A percentile compares a stretch with the other conserved stretches of the same genome.
These are phyloP conservation scores for Aphrophora alni DNA, from an alignment of 2,888 invertebrate genomes.

Conservation along the genomic window DNA sequence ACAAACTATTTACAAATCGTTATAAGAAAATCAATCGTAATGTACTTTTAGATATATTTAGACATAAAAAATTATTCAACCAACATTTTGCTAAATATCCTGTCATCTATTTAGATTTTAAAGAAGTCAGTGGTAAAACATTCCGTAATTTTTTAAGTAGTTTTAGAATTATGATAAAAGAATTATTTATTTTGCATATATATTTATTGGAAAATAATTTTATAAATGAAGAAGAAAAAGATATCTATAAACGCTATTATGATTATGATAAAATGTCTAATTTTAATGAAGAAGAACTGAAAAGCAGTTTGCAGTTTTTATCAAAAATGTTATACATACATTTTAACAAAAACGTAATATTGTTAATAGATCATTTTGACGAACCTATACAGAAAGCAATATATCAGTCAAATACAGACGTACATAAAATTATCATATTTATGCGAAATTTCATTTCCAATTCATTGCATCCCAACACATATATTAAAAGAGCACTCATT, in stretches of 20 bases:
- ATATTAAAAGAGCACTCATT: background rate
- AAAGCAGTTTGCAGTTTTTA: conserved; percentile 14
- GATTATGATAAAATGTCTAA: background rate
- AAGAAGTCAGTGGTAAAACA: background rate
- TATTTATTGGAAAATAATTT: background rate
- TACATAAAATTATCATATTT: background rate
- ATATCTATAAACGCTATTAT: background rate
- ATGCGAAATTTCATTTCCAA: background rate
- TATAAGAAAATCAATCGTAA: too few species aligned
- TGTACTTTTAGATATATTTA: background rate
- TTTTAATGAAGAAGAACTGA: background rate
- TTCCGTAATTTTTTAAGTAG: background rate
- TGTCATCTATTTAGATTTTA: conserved; percentile 15
- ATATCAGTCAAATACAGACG: background rate
- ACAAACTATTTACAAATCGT: conserved; percentile 9
- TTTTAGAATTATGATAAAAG: background rate
- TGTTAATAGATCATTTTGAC: conserved; percentile 16
- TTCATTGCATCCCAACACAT: background rate
- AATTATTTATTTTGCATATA: background rate
- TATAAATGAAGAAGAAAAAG: conserved; percentile 9
- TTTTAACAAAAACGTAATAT: background rate
- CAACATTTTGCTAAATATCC: conserved; percentile 20
- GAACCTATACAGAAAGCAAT: background rate
- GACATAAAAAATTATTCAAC: background rate
- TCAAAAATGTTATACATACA: background rate